phyloP scores from a whole-genome alignment of 2,888 invertebrate genomes.

The Drosophila picticornis region DNA sequence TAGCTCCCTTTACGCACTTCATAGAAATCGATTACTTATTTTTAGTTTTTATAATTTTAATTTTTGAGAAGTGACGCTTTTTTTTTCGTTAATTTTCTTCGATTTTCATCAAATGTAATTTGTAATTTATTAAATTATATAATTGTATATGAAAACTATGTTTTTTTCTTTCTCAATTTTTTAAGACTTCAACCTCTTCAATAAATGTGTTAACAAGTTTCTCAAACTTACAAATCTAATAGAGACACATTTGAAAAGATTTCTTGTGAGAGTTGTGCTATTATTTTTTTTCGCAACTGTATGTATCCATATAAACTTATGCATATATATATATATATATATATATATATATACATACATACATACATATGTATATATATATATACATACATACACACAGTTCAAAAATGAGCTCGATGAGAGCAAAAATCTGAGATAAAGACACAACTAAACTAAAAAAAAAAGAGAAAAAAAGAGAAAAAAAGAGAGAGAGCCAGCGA shows the following conservation, averaged over 20 bases:
- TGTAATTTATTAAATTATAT: background rate
- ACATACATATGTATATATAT: background rate
- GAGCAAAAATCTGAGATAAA: slow-evolving; percentile 39
- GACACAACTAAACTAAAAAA: background rate
- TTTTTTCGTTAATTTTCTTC: background rate
- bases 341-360: background rate
- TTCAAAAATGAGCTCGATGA: slow-evolving; percentile 39
- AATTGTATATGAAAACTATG: background rate
- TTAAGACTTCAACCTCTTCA: background rate
- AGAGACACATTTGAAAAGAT: background rate
- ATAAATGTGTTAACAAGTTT: background rate
- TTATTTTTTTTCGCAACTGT: background rate
- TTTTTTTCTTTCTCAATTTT: background rate
- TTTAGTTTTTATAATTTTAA: background rate
- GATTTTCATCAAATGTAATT: background rate
- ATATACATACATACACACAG: background rate
- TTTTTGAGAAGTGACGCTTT: background rate
- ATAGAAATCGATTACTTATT: background rate
- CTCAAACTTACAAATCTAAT: background rate
- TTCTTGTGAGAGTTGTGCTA: background rate
- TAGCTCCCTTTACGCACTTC: background rate
- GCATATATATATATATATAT: background rate
- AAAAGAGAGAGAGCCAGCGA: slow-evolving; percentile 13
- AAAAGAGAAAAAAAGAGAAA: background rate
- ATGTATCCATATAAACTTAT: background rate